Conservation (phyloP, 2,888 invertebrate species). For the Labia minor region DNA sequence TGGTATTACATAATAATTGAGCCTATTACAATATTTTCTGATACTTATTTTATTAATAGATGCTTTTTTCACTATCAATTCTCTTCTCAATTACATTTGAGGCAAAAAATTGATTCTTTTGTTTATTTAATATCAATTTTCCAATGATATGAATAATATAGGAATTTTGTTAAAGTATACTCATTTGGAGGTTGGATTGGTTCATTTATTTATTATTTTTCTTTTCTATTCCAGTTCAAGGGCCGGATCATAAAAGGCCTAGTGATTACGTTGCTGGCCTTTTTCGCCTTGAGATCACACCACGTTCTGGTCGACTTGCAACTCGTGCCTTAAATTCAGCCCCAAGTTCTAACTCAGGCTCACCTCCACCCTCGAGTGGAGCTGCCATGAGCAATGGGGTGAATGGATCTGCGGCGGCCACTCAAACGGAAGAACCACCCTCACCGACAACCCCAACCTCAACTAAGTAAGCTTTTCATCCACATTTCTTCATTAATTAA, state of each 20-base stretch:
- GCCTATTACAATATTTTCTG: too few species aligned
- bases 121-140: too few species aligned
- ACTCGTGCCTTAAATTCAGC: neutral
- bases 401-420: neutral
- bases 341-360: neutral
- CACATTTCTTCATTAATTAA: too few species aligned
- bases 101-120: too few species aligned
- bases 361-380: neutral
- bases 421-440: neutral
- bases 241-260: conserved; percentile 54
- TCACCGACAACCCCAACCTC: neutral
- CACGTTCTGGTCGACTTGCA: conserved; percentile 33
- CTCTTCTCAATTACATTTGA: too few species aligned
- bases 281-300: conserved; percentile 47
- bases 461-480: neutral
- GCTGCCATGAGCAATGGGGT: neutral
- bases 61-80: too few species aligned
- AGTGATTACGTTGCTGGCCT: conserved; percentile 59
- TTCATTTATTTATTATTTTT: too few species aligned
- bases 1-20: too few species aligned
- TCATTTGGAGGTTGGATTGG: too few species aligned
- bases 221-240: conserved; percentile 42
- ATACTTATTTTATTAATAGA: too few species aligned
- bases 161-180: too few species aligned
- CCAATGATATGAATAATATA: too few species aligned